phyloP scores from a whole-genome alignment of 2,888 invertebrate genomes.

The Conomelus anceps region DNA sequence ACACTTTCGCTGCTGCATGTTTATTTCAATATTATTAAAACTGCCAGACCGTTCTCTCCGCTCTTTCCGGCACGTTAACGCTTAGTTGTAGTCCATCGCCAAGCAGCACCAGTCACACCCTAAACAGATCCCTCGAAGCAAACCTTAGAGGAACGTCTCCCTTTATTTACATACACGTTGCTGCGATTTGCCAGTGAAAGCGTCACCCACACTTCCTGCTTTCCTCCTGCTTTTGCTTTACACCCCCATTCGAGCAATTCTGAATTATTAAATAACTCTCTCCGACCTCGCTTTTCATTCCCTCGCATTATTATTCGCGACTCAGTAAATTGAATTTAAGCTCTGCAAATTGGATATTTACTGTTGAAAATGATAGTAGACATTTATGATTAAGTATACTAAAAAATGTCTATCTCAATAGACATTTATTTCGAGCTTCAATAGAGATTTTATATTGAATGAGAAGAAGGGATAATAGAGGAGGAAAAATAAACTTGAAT shows the following conservation, averaged over 20 bases:
- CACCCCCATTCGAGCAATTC: not conserved
- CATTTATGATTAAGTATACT: not conserved
- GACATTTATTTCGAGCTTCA: not conserved
- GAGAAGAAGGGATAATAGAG: not conserved
- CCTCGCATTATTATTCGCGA: not conserved
- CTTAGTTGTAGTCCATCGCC: no score
- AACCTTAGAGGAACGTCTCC: not conserved
- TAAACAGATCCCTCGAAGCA: not conserved
- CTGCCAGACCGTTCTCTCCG: not conserved
- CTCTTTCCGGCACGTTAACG: not conserved
- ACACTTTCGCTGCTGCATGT: not conserved
- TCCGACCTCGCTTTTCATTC: not conserved
- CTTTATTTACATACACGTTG: not conserved
- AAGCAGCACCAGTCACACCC: not conserved
- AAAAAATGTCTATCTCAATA: not conserved
- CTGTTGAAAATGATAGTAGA: not conserved
- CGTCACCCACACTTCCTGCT: not conserved
- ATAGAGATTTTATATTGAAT: no score
- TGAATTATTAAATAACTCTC: not conserved
- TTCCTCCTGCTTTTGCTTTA: not conserved
- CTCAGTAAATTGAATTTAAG: not conserved
- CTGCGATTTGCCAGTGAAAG: not conserved
- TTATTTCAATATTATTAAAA: not conserved
- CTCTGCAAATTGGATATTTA: not conserved
- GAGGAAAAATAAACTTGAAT: not conserved